Evolutionary conservation across 2,888 invertebrate species (phyloP).

Genomic region (Automeris io): DNA sequence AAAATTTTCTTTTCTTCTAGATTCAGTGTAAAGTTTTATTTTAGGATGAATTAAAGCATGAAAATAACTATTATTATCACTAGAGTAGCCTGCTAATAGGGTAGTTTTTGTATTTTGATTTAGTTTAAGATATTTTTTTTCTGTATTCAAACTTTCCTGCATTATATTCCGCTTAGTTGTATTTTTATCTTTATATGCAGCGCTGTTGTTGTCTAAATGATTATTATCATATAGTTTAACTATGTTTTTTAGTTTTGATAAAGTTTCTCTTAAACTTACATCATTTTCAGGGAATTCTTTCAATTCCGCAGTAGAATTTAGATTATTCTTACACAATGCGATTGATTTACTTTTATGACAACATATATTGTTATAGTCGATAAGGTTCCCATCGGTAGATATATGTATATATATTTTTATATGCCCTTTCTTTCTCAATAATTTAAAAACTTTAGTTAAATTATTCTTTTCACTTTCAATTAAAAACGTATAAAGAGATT

Average conservation of each 20-base stretch:
- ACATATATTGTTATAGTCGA: slow-evolving; percentile 36
- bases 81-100: too few species aligned
- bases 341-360: slow-evolving; percentile 24
- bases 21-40: too few species aligned
- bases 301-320: background rate
- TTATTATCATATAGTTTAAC: slow-evolving; percentile 33
- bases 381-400: slow-evolving; percentile 23
- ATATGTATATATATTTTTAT: slow-evolving; percentile 54
- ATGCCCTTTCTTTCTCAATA: slow-evolving; percentile 35
- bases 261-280: slow-evolving; percentile 27
- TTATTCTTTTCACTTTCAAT: slow-evolving; percentile 35
- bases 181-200: too few species aligned
- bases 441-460: slow-evolving; percentile 40
- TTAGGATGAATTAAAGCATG: background rate
- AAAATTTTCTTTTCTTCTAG: background rate
- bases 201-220: too few species aligned
- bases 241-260: slow-evolving; percentile 34
- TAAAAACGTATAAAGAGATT: slow-evolving; percentile 47
- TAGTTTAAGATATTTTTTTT: too few species aligned
- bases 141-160: too few species aligned
- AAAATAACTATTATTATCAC: background rate
- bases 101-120: too few species aligned
- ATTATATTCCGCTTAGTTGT: too few species aligned
- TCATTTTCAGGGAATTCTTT: slow-evolving; percentile 5
- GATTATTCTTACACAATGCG: slow-evolving; percentile 19